Base-by-base conservation (phyloP, 2,888 invertebrate genomes). In the Brenthis daphne region DNA sequence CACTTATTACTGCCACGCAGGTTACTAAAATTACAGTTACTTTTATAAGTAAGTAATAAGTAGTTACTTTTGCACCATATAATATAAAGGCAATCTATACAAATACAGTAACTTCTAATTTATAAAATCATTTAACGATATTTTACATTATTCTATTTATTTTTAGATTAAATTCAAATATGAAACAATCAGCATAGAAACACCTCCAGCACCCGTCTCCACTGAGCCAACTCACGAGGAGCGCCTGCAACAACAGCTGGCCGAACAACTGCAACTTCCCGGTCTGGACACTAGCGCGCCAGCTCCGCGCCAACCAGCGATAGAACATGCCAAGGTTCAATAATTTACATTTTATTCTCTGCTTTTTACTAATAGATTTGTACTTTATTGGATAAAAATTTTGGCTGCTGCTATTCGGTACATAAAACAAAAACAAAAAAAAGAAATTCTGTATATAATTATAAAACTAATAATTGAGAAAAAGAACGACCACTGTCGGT, bases 1-100 rank as follows among this genome's bases (percentile, higher is more conserved):
- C 99, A 1, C 94, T 99, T 67, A 95, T 98, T 61, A 96, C 97
- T 6, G 98, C 99, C 1, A 97, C 98, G 0, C 98, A 97, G 93
- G 97, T 97, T n/a, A 48, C 20, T 4, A 24, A 51, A 20, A n/a
- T 64, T 4, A 29, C 37, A 47, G 4, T 13, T 13, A 50, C 20
- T 53, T 29, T 16, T 51, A 33, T 33, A 33, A 33, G 33, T 37
- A 8, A 37, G 8, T 8, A 37, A 37, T 37, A 8, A 37, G 8
- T 11, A 47, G 55, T 1, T 33, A 29, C 24, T 61, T 33, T 29
- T 33, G 11, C 33, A 14, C 6, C n/a, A 55, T n/a, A 6, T 55
- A 37, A 37, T 8, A 43, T 8, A 3, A 29, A 37, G 11, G 11
- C 37, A 11, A 43, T 5, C 37, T 11, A 57, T 16, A n/a, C 4